phyloP scores from a whole-genome alignment of 2,113 vertebrate genomes.

The Puma concolor region DNA sequence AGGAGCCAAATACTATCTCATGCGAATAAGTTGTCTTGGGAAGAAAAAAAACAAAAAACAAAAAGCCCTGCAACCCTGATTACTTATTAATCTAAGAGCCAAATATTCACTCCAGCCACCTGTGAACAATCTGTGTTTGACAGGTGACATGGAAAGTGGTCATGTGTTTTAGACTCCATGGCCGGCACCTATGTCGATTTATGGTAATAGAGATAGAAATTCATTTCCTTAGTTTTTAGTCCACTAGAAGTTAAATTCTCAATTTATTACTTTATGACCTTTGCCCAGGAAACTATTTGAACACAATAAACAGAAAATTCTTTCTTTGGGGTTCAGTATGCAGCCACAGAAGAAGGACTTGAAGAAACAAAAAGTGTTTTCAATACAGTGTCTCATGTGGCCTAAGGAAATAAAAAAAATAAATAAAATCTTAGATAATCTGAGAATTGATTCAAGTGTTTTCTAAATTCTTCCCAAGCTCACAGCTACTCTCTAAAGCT shows the following conservation, averaged over 20 bases:
- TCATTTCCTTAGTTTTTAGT: conserved; percentile 59
- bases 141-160: neutral
- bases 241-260: conserved; percentile 54
- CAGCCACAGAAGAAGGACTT: neutral
- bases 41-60: neutral
- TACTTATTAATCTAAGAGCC: neutral
- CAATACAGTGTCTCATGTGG: neutral
- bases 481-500: conserved; percentile 17
- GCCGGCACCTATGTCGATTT: conserved; percentile 33
- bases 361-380: conserved; percentile 41
- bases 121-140: conserved; percentile 41
- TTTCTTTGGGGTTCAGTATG: neutral
- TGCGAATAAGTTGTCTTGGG: neutral
- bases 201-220: conserved; percentile 36
- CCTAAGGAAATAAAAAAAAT: neutral
- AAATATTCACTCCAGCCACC: conserved; percentile 47
- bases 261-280: conserved; percentile 46
- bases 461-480: conserved; percentile 60
- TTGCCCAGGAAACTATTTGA: conserved; percentile 43
- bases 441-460: conserved; percentile 59
- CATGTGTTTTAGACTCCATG: conserved; percentile 33
- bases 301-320: neutral
- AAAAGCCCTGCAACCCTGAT: neutral
- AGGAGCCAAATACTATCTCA: neutral
- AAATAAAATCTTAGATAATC: conserved; percentile 5